A percentile compares a stretch with the other conserved stretches of the same genome.
Evolutionary conservation across 2,797 vertebrate genomes (phyloP).

Genomic region (Karalla daura): DNA sequence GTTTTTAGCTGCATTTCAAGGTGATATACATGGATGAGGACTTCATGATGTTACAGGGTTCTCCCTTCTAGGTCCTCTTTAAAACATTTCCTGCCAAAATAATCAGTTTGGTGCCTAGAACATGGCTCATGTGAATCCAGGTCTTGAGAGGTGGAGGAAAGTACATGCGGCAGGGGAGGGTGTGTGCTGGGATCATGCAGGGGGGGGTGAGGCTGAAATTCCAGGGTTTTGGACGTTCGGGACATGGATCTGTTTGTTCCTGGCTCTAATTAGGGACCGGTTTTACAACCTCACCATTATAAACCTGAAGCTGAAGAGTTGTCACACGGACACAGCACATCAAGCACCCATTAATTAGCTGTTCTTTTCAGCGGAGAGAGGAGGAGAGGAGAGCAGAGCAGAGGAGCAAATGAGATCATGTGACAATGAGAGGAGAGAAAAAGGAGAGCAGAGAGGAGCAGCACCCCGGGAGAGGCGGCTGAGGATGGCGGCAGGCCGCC

Average conservation of each 20-base stretch:
- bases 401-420: not conserved
- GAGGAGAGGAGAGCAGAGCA: not conserved
- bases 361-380: constrained; percentile 9
- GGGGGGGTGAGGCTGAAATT: constrained; percentile 18
- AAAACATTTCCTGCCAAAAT: not conserved
- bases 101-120: not conserved
- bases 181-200: constrained; percentile 23
- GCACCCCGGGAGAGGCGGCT: not conserved
- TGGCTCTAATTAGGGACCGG: not conserved
- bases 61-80: too few relatives aligned
- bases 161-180: constrained; percentile 5
- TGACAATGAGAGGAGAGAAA: not conserved
- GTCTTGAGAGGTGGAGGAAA: not conserved
- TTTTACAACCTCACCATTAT: not conserved
- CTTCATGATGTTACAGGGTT: too few relatives aligned
- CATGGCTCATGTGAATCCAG: constrained; percentile 10
- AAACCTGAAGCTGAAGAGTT: constrained; percentile 1
- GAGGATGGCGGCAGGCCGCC: constrained; percentile 5
- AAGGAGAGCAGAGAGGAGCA: not conserved
- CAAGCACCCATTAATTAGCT: not conserved
- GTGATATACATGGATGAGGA: too few relatives aligned
- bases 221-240: constrained; percentile 16
- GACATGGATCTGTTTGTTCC: not conserved
- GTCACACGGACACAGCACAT: constrained; percentile 3
- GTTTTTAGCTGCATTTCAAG: too few relatives aligned